Evolutionary conservation across 2,888 invertebrate species (phyloP).

Genomic region (Esperia sulphurella): DNA sequence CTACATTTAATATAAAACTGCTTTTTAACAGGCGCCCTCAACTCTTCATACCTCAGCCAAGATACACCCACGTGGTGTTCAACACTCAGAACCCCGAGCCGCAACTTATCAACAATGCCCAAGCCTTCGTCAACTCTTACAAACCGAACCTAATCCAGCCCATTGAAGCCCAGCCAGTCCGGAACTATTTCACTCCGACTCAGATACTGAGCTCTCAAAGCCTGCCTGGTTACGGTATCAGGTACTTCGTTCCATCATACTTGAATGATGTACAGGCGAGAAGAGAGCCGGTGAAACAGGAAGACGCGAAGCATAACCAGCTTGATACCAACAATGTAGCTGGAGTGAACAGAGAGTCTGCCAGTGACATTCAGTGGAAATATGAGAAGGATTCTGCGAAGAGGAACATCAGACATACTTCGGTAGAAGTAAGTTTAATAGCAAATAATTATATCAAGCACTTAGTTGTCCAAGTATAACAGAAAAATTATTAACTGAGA

Average conservation of each 20-base stretch:
- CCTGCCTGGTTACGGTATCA: conserved; percentile 60
- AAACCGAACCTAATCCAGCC: conserved; percentile 28
- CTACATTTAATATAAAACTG: conserved; percentile 2
- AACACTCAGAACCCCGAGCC: conserved; percentile 30
- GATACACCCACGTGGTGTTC: conserved; percentile 59
- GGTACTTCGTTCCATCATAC: conserved; percentile 60
- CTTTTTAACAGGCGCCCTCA: conserved; percentile 56
- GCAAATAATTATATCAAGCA: neutral
- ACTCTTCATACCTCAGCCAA: conserved; percentile 59
- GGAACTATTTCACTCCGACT: conserved; percentile 45
- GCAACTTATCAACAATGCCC: conserved; percentile 50
- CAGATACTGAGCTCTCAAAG: conserved; percentile 59
- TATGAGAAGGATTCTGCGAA: conserved; percentile 59
- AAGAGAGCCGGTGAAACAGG: conserved; percentile 39
- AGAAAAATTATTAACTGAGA: no score
- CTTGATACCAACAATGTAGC: conserved; percentile 51
- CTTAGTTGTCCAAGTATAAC: no score
- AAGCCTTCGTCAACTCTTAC: conserved; percentile 66
- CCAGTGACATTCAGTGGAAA: conserved; percentile 59
- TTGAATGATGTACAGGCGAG: conserved; percentile 31
- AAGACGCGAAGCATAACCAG: conserved; percentile 56
- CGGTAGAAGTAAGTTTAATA: conserved; percentile 46
- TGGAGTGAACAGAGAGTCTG: conserved; percentile 34
- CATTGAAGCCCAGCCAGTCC: conserved; percentile 25
- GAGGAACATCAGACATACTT: conserved; percentile 44